Percentiles rank a stretch among this genome's conserved stretches.
Conservation (phyloP, 2,113 vertebrate genomes). For the Rousettus leschenaultii region DNA sequence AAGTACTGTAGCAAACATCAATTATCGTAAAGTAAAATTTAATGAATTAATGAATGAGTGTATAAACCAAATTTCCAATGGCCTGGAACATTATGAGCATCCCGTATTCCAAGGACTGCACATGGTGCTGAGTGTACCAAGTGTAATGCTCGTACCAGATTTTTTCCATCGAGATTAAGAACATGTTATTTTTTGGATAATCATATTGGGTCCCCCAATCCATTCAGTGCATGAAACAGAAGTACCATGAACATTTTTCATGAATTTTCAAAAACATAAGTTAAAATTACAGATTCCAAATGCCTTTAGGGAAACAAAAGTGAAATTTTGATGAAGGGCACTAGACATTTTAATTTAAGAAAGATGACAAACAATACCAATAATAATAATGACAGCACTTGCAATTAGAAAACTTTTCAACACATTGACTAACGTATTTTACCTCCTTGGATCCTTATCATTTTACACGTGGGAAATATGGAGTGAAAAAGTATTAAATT, state of each 20-base stretch:
- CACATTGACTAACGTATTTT: background rate
- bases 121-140: background rate
- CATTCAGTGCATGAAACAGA: background rate
- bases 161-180: background rate
- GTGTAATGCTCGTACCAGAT: background rate
- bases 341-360: background rate
- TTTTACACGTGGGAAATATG: background rate
- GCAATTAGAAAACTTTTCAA: background rate
- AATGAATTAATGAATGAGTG: background rate
- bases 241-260: background rate
- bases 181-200: background rate
- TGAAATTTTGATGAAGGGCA: background rate
- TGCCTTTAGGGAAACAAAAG: background rate
- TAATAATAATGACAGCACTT: background rate
- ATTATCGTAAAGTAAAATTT: background rate
- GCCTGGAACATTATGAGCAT: background rate
- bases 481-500: background rate
- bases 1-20: background rate
- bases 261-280: background rate
- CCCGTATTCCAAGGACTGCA: background rate
- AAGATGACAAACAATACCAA: background rate
- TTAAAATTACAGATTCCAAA: background rate
- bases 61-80: background rate
- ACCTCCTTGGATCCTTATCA: background rate
- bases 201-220: background rate